Percentiles rank a stretch among this genome's conserved stretches.
Conservation (phyloP, 2,113 vertebrate species). For the Phasianus colchicus region DNA sequence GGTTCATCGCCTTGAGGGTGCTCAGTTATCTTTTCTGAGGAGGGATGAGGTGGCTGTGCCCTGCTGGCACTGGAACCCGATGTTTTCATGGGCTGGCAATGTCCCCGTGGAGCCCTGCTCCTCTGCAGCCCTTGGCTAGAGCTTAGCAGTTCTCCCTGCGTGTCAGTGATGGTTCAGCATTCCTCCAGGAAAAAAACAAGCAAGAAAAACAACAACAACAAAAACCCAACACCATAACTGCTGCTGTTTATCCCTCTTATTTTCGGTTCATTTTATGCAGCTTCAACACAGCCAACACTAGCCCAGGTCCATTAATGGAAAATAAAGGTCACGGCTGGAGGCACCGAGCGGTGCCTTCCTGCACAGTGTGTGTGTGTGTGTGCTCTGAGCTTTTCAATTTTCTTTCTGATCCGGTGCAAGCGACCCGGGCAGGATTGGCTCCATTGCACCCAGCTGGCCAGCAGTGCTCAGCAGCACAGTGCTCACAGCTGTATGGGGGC, state of each 20-base stretch:
- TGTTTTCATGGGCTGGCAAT: background rate
- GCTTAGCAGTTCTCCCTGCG: background rate
- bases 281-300: slow-evolving; percentile 61
- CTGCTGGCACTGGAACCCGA: background rate
- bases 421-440: background rate
- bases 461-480: background rate
- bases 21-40: fast-evolving
- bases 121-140: background rate
- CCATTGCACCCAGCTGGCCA: background rate
- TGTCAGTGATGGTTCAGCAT: background rate
- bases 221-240: slow-evolving; percentile 21
- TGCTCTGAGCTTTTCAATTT: slow-evolving; percentile 52
- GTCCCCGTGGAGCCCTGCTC: fast-evolving
- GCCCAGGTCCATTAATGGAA: slow-evolving; percentile 66
- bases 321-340: slow-evolving; percentile 76
- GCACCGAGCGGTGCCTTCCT: background rate
- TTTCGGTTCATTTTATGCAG: slow-evolving; percentile 67
- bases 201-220: background rate
- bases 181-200: slow-evolving; percentile 19
- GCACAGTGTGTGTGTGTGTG: background rate
- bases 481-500: background rate
- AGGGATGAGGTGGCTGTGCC: background rate
- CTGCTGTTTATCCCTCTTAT: slow-evolving; percentile 70
- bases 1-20: fast-evolving
- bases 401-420: background rate